Evolutionary conservation across 2,888 invertebrate genomes (phyloP).

Genomic region (Pristionchus entomophagus): DNA sequence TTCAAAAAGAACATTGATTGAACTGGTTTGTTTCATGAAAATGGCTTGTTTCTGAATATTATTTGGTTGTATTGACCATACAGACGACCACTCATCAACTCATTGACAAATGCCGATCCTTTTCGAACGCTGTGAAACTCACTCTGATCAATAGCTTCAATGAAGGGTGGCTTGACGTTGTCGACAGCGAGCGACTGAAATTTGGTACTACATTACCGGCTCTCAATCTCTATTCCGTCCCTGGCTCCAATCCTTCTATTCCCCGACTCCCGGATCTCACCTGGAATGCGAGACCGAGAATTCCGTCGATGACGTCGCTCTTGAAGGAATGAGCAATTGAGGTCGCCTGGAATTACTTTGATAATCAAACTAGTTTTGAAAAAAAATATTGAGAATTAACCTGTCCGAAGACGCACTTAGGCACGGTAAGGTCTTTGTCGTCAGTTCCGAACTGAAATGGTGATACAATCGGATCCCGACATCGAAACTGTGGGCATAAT

Average conservation of each 20-base stretch:
- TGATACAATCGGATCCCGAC: too few species aligned
- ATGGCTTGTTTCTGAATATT: neutral
- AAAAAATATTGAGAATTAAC: neutral
- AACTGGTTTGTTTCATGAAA: too few species aligned
- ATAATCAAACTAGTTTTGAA: neutral
- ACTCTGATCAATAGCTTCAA: slow-evolving; percentile 88
- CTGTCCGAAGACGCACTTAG: slow-evolving; percentile 66
- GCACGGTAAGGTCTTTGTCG: slow-evolving; percentile 56
- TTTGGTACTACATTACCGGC: neutral
- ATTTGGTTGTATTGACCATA: neutral
- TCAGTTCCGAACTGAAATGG: slow-evolving; percentile 61
- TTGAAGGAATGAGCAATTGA: slow-evolving; percentile 60
- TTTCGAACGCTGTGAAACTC: neutral
- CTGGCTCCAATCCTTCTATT: neutral
- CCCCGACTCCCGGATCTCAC: neutral
- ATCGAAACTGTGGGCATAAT: too few species aligned
- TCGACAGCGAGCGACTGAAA: slow-evolving; percentile 87
- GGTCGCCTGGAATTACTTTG: neutral
- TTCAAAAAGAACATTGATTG: too few species aligned
- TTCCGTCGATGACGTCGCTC: slow-evolving; percentile 65
- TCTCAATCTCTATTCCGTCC: neutral
- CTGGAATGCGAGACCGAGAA: slow-evolving; percentile 66
- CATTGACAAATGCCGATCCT: neutral
- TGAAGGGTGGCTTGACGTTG: slow-evolving; percentile 90
- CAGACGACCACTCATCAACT: neutral